Base-by-base conservation (phyloP, 2,888 invertebrate species). In the Pachycephus smyrnensis region DNA sequence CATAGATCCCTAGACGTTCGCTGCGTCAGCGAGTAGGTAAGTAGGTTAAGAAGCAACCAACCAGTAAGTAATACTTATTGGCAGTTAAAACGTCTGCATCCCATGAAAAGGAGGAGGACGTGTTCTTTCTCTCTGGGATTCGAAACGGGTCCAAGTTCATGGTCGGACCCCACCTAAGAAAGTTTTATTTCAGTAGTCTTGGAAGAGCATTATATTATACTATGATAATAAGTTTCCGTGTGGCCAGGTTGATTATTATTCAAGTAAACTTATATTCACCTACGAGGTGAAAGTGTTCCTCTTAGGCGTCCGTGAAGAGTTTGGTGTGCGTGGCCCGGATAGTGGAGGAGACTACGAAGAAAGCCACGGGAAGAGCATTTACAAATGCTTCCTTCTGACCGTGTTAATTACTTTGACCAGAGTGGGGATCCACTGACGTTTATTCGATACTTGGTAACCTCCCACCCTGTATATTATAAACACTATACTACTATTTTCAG, bases 221-320 rank as follows among this genome's bases (percentile, higher is more conserved):
- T 15, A 55, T 55, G 55, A 55, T 23, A 12, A 71, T 71, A 31
- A 15, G 71, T 23, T 31, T 71, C 31, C 71, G 71, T 33, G 71
- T 32, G 31, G 33, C 12, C 12, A 31, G 2, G 32, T 33, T 32
- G 71, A 33, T 71, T 32, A 33, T 71, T 71, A 71, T 71, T 71
- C 71, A 33, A 71, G 71, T 71, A 71, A 71, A 71, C 32, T 71
- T 71, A 71, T 71, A 32, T 71, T 71, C 71, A 71, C 71, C 71
- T 71, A 71, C 71, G 33, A 71, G 74, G 74, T 74, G 74, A 74
- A 74, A 74, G 74, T 74, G 74, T 36, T 74, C 37, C 36, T 74
- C 74, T 74, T 74, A 15, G 74, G 71, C 6, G 30, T 32, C 36
- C 74, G 23, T 55, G 74, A 74, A 74, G 74, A 74, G 74, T 35